Base-by-base conservation (phyloP, 1,140 invertebrate genomes). In the Phocides pigmalion region DNA sequence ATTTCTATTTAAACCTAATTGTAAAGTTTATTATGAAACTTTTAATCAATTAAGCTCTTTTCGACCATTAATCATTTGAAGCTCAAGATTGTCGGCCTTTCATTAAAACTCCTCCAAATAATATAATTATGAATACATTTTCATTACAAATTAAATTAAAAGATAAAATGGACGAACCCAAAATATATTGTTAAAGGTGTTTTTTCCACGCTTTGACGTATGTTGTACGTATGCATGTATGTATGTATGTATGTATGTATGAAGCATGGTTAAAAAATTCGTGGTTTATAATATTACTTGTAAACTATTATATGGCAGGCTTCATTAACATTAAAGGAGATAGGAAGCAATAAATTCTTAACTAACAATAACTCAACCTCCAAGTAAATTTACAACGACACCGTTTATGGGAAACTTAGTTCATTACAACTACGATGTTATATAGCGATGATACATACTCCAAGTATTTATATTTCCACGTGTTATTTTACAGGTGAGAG, bases 1-100 rank as follows among this genome's bases (percentile, higher is more conserved):
- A 41, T 11, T 41, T 41, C 12, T 17, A 41, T 41, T 41, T 41
- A 14, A 8, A 16, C 39, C 16, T 41, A 41, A 41, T 41, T 41
- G 39, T 41, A n/a, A 41, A 41, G 39, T 41, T 41, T 16, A 16
- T 41, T 41, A 16, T 41, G 39, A 17, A 41, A 41, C 39, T 41
- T 41, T 41, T 16, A 41, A 41, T 41, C 15, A 41, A 41, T 41
- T 41, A 41, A 41, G 39, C 39, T 41, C n/a, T 41, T 16, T 41
- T 17, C 14, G n/a, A 12, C 6, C 39, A 41, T 41, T 16, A 41
- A 41, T 41, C 39, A 16, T 41, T 17, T 41, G 3, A 16, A 41
- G 39, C 39, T 17, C 15, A 17, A 17, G 39, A 41, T 41, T 16
- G 39, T 41, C 12, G 14, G 39, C 39, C 39, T 11, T 41, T 41